Evolutionary conservation across 2,888 invertebrate genomes (phyloP), one percentile per base, ranked within the genome.

Genomic region (Pyrgus malvae): DNA sequence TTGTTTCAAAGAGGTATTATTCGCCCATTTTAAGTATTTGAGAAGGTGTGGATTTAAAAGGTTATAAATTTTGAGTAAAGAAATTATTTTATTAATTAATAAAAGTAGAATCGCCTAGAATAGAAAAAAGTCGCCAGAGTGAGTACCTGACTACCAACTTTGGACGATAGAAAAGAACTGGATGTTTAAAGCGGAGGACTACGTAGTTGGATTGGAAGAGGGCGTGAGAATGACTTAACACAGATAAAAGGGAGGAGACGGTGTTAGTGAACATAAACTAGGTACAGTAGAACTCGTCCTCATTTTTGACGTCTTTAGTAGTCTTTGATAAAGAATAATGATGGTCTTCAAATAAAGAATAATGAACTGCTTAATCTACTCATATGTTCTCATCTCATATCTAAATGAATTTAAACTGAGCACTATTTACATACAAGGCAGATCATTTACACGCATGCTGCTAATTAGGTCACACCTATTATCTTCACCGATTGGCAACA

Each of bases 401-500:
- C 9, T 25, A 9, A 23, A 12, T 40, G 21, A 41, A 11, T 45
- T 19, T 31, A 19, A 48, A 37, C 35, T 37, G 35, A 48, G 48
- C 23, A 14, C 11, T 14, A 21, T 31, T 33, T 33, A 29, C 33
- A 23, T 11, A 49, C 29, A 41, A 41, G 29, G 49, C 49, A 49
- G 41, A 50, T 50, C 14, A 40, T 50, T 41, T 41, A 50, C 31
- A 31, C 40, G 21, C 49, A 49, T 31, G 23, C 11, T 38, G 29
- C 12, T 50, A 50, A 50, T 50, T 33, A 50, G 50, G 50, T 41
- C 50, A 50, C 41, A 42, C 41, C 31, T 33, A 42, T 41, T 50
- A 50, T 42, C 50, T 50, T 11, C 16, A 16, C 33, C 25, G 33
- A 50, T 50, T 50, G 41, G 41, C 41, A 42, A 50, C 50, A 27